phyloP scores from a whole-genome alignment of 1,140 invertebrate genomes.

The Penaeus vannamei region DNA sequence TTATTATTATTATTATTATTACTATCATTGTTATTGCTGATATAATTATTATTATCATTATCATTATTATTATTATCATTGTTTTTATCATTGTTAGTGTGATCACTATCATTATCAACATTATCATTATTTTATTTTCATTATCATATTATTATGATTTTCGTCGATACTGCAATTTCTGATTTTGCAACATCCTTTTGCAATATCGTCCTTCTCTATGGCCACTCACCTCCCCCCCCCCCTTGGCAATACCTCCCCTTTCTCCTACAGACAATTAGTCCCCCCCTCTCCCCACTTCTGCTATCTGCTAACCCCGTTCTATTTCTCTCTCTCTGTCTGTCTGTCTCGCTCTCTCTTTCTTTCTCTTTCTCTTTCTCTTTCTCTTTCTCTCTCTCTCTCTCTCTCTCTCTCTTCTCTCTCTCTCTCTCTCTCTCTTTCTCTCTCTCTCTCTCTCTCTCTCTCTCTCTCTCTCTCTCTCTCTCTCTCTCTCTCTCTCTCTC shows the following conservation, averaged over 20 bases:
- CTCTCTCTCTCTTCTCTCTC: constrained; percentile 11
- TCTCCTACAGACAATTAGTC: background rate
- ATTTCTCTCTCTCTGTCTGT: too few species aligned
- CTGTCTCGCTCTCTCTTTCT: background rate
- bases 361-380: background rate
- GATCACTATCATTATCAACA: too few species aligned
- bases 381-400: constrained; percentile 4
- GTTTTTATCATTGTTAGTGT: too few species aligned
- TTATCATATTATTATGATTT: too few species aligned
- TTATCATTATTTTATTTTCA: too few species aligned
- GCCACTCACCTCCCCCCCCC: background rate
- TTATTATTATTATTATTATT: too few species aligned
- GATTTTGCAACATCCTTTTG: background rate
- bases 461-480: background rate
- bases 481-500: background rate
- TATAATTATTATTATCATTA: too few species aligned
- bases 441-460: too few species aligned
- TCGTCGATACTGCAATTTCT: too few species aligned
- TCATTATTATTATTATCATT: too few species aligned
- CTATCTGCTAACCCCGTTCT: too few species aligned
- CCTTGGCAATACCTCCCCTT: background rate
- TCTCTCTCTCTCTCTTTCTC: constrained; percentile 11
- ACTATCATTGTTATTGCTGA: too few species aligned
- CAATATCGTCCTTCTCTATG: background rate
- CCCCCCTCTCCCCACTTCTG: background rate